phyloP scores from a whole-genome alignment of 2,113 vertebrate genomes.

The Tychaedon coryphoeus region DNA sequence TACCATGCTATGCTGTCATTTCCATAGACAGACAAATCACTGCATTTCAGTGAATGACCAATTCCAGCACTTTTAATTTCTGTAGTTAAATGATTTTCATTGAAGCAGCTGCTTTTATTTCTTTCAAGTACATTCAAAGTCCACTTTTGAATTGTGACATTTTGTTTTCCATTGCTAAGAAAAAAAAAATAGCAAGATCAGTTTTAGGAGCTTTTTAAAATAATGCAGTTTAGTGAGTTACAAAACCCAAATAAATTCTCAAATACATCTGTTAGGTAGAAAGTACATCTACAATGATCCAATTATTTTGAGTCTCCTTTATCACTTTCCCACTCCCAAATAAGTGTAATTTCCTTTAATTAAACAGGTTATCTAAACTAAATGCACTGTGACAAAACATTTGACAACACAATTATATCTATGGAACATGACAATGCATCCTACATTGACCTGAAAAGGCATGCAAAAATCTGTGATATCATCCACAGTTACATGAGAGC shows the following conservation, averaged over 20 bases:
- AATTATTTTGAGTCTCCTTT: not conserved
- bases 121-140: slow-evolving; percentile 61
- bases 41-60: slow-evolving; percentile 51
- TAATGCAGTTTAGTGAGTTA: not conserved
- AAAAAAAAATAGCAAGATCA: not conserved
- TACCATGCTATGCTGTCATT: slow-evolving; percentile 45
- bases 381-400: not conserved
- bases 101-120: slow-evolving; percentile 68
- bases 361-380: not conserved
- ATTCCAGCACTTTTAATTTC: slow-evolving; percentile 34
- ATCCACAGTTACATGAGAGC: not conserved
- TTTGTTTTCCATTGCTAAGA: slow-evolving; percentile 41
- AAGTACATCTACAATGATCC: not conserved
- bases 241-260: not conserved
- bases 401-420: not conserved
- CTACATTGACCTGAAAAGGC: not conserved
- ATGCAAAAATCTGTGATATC: not conserved
- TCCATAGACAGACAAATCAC: not conserved
- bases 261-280: not conserved
- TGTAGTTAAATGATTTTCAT: slow-evolving; percentile 44
- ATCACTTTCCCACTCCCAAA: not conserved
- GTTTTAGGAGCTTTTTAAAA: not conserved
- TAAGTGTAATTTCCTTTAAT: not conserved
- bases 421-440: not conserved
- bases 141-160: slow-evolving; percentile 17